Conservation (phyloP, 1,140 invertebrate genomes). For the Acromyrmex charruanus region DNA sequence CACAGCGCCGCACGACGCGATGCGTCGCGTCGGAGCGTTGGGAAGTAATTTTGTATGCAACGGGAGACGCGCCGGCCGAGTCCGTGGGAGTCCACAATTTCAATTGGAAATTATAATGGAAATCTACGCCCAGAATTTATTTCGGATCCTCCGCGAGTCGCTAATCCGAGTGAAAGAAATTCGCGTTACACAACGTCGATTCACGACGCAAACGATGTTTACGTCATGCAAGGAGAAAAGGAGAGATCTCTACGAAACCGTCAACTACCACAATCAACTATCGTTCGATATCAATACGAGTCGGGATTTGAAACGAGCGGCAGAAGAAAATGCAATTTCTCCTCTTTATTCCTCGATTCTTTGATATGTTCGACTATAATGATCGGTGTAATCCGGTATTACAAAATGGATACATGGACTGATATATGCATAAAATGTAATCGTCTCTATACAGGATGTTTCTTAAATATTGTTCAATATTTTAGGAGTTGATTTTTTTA, state of each 20-base stretch:
- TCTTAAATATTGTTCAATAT: not conserved
- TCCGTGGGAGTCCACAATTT: constrained; percentile 51
- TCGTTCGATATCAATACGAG: not conserved
- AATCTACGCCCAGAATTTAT: constrained; percentile 48
- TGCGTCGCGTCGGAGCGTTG: constrained; percentile 48
- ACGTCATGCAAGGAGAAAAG: not conserved
- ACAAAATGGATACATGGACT: not conserved
- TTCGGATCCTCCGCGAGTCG: constrained; percentile 25
- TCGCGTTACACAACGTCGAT: constrained; percentile 14
- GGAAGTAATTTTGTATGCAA: constrained; percentile 58
- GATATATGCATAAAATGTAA: not conserved
- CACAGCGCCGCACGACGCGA: constrained; percentile 5
- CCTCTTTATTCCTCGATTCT: not conserved
- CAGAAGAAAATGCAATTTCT: not conserved
- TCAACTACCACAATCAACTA: not conserved
- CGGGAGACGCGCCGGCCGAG: constrained; percentile 36
- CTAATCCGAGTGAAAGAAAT: constrained; percentile 43
- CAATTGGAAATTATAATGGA: constrained; percentile 62
- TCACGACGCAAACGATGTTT: constrained; percentile 11
- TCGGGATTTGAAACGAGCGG: not conserved
- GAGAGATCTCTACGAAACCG: not conserved
- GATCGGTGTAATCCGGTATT: not conserved
- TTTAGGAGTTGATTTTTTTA: not conserved
- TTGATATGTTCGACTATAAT: not conserved
- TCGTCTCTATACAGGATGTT: not conserved